phyloP scores from a whole-genome alignment of 2,888 invertebrate species.

The Rhimphoctona megacephalus region DNA sequence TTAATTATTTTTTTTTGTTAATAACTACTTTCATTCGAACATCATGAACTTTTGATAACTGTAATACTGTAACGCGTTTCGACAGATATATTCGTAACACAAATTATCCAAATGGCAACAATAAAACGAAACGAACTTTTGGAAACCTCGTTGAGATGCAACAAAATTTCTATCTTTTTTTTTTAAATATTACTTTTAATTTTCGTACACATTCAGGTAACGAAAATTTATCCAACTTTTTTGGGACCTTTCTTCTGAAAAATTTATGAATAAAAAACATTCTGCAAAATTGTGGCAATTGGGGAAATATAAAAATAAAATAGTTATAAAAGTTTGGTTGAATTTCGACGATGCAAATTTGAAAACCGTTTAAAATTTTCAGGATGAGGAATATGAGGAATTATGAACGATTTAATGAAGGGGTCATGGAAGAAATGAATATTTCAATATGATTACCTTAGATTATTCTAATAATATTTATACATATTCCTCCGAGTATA shows the following conservation, averaged over 20 bases:
- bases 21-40: not conserved
- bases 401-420: not conserved
- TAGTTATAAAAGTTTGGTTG: not conserved
- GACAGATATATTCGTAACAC: not conserved
- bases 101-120: not conserved
- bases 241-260: not conserved
- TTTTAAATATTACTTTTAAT: not conserved
- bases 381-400: not conserved
- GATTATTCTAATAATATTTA: slow-evolving; percentile 63
- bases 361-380: not conserved
- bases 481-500: slow-evolving; percentile 58
- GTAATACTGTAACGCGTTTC: no score
- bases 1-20: not conserved
- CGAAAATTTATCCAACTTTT: no score
- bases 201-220: not conserved
- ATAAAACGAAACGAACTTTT: not conserved
- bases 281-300: no score
- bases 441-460: slow-evolving; percentile 53
- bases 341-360: not conserved
- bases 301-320: not conserved
- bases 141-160: not conserved
- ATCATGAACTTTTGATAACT: not conserved
- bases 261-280: no score
- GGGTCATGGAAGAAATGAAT: slow-evolving; percentile 32
- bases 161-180: not conserved